phyloP scores from a whole-genome alignment of 1,140 invertebrate genomes.

The Apocrypta bakeri region DNA sequence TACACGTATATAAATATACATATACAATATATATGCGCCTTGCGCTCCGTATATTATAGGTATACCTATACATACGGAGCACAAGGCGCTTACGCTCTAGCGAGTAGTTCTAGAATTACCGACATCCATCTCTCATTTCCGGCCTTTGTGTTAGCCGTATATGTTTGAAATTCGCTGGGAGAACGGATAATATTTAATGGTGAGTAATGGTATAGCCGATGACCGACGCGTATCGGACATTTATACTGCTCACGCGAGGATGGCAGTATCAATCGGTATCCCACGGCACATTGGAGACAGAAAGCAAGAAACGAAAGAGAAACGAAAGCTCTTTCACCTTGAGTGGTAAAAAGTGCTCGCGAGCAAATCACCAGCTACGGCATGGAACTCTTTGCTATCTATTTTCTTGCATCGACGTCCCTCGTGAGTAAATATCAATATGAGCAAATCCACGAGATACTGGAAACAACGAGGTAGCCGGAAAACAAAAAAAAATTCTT shows the following conservation, averaged over 20 bases:
- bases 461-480: no score
- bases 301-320: neutral
- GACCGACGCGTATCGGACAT: neutral
- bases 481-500: no score
- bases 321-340: no score
- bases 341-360: neutral
- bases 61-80: neutral
- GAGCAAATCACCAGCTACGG: no score
- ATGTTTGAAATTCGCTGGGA: conserved; percentile 11
- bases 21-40: neutral
- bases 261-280: neutral
- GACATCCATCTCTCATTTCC: neutral
- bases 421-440: conserved; percentile 15
- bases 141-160: neutral
- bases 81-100: neutral
- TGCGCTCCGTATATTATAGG: no score
- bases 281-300: no score
- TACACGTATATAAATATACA: no score
- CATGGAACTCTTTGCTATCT: neutral
- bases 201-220: neutral
- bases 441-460: no score
- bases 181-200: conserved; percentile 1
- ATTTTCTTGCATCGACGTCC: neutral
- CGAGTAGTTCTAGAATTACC: conserved; percentile 28
- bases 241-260: conserved; percentile 6